Conservation (phyloP, 2,888 invertebrate genomes). For the Volucella inanis region DNA sequence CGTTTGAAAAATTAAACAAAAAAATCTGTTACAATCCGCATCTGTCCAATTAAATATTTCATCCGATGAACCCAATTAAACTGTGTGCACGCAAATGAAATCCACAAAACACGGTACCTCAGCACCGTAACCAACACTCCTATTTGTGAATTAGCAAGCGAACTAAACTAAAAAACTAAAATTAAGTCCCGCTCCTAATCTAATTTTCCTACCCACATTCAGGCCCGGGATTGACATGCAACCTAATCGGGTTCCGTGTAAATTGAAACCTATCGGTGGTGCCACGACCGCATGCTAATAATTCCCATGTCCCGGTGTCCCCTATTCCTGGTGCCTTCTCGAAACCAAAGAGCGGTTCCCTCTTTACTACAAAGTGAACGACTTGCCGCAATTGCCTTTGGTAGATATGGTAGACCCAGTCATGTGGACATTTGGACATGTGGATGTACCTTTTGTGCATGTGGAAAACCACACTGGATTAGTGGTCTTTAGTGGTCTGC, state of each 20-base stretch:
- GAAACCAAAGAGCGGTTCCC: too few species aligned
- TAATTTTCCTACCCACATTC: constrained; percentile 53
- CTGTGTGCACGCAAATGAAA: constrained; percentile 28
- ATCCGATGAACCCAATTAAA: constrained; percentile 55
- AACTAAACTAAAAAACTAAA: neutral
- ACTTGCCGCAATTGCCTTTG: too few species aligned
- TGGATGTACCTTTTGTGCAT: constrained; percentile 20
- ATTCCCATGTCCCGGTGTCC: neutral
- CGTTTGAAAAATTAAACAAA: neutral
- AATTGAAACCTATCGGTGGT: constrained; percentile 38
- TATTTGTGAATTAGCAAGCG: too few species aligned
- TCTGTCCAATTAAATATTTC: constrained; percentile 30
- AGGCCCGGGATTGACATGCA: constrained; percentile 36
- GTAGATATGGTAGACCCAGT: constrained; percentile 5
- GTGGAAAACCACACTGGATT: constrained; percentile 14
- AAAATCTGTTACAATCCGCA: neutral
- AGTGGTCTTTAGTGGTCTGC: constrained; percentile 40
- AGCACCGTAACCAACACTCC: neutral
- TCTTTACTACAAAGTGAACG: too few species aligned
- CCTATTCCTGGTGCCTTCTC: too few species aligned
- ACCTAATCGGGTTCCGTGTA: constrained; percentile 52
- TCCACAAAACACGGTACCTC: constrained; percentile 16
- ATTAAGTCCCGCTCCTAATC: constrained; percentile 42
- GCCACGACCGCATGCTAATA: constrained; percentile 35
- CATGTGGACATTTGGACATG: constrained; percentile 1